These are phyloP conservation scores for Caretta caretta DNA, from an alignment of 2,113 vertebrate species.

Conservation along the genomic window DNA sequence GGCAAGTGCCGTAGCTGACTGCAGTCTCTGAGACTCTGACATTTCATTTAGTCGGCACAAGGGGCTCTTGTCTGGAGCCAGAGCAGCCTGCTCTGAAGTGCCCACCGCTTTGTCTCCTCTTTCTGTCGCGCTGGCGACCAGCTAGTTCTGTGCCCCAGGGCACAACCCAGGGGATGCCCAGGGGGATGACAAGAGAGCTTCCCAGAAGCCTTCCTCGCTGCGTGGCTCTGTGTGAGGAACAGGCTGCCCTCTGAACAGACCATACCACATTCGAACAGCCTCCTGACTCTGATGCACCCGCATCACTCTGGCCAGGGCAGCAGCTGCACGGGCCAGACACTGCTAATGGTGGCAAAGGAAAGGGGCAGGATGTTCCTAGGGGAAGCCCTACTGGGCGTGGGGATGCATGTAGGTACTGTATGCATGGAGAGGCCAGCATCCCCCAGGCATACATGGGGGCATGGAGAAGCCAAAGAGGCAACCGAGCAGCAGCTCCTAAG, in stretches of 20 bases:
- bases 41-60: not conserved
- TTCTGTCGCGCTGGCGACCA: not conserved
- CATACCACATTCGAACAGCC: not conserved
- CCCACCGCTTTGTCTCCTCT: not conserved
- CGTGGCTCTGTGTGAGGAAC: not conserved
- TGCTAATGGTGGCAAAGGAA: not conserved
- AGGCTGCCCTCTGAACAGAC: not conserved
- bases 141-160: not conserved
- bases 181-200: not conserved
- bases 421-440: no score
- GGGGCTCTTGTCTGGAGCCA: not conserved
- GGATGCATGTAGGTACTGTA: no score
- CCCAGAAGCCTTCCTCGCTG: not conserved
- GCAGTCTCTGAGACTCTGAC: not conserved
- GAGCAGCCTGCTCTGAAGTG: not conserved
- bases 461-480: not conserved
- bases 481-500: not conserved
- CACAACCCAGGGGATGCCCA: no score
- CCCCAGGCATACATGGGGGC: no score
- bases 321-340: no score
- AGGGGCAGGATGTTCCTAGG: not conserved
- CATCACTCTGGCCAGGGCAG: not conserved
- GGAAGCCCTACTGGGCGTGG: no score
- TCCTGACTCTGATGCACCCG: not conserved
- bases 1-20: not conserved